Base-by-base conservation (phyloP, 1,140 invertebrate species). In the Agrilus planipennis region DNA sequence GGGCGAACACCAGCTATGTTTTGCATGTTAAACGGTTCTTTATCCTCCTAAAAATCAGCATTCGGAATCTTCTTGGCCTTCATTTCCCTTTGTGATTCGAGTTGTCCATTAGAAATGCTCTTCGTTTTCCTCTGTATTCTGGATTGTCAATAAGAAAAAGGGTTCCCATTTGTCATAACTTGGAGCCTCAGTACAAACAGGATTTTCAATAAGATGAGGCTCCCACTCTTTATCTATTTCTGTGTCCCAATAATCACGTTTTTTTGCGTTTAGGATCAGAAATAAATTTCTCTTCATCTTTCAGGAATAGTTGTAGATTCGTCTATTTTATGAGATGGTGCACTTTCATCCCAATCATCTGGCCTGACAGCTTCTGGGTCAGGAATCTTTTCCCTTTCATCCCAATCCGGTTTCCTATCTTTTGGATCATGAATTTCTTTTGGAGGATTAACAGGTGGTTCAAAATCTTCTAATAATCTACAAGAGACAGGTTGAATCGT, bases 161-260 rank as follows among this genome's bases (percentile, higher is more conserved):
- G 84, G 70, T 49, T 79, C 80, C 85, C 94, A 99, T 40, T 73
- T 65, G 2, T 95, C 95, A 70, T 95, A 99, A 3, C 95, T 21
- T 11, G 81, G 70, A 9, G 76, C 84, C 45, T 78, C 71, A 1
- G 39, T 44, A 31, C 59, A 61, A 11, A 40, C 74, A 0, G 92
- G 89, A 69, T 99, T 99, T 43, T 79, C 75, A 20, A 97, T 80
- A 36, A 92, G 68, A 0, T 93, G 87, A 12, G 95, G 79, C 66
- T 99, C 95, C 93, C 94, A 99, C 62, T 89, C 84, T 1, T 95
- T 95, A 69, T 99, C 95, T 80, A 98, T 98, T 48, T 95, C 90
- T 32, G 84, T 76, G 67, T 99, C 94, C 94, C 94, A 98, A 62
- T 98, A 93, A 1, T 75, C 74, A 0, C 93, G 94, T 67, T 91